A percentile compares a stretch with the other conserved stretches of the same genome.
Evolutionary conservation across 2,888 invertebrate genomes (phyloP).

Genomic region (Lamellibrachia columna): DNA sequence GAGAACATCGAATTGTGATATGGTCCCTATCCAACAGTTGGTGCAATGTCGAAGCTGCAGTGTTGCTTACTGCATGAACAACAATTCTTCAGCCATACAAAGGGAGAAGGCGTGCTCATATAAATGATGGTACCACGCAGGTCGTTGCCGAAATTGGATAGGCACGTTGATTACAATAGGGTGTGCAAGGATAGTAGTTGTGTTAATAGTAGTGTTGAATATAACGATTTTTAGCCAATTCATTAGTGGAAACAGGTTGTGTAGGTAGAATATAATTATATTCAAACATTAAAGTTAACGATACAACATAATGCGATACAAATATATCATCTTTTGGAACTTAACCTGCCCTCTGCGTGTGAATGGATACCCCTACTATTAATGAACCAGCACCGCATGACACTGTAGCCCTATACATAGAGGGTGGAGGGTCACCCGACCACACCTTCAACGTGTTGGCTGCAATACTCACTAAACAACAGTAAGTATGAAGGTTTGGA

Average conservation of each 20-base stretch:
- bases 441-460: background rate
- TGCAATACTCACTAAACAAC: background rate
- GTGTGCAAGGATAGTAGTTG: background rate
- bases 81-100: background rate
- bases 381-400: background rate
- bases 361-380: no score
- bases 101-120: background rate
- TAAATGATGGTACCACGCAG: no score
- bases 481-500: background rate
- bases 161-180: background rate
- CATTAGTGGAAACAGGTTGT: no score
- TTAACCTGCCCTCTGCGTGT: no score
- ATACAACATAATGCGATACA: no score
- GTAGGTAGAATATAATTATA: no score
- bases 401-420: background rate
- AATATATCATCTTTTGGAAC: no score
- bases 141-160: no score
- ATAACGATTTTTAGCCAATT: background rate
- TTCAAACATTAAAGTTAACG: no score
- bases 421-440: background rate
- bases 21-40: background rate
- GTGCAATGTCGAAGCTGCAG: background rate
- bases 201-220: background rate
- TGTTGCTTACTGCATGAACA: background rate
- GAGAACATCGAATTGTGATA: background rate